These are phyloP conservation scores for Thamnaconus septentrionalis DNA, from an alignment of 2,113 vertebrate species.

Conservation along the genomic window DNA sequence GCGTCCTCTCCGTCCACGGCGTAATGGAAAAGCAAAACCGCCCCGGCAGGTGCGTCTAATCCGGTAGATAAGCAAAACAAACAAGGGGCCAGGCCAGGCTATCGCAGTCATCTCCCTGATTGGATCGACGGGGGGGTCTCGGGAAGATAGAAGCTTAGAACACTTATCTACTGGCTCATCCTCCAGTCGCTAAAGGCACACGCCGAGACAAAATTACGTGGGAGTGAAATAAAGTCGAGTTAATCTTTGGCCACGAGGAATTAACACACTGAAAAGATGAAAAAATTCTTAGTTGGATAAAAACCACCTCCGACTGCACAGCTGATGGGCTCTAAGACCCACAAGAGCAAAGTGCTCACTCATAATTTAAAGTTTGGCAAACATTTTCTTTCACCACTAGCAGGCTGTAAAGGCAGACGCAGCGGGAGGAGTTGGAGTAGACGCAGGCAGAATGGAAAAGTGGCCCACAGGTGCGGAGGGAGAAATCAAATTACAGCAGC, in stretches of 20 bases:
- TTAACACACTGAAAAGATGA: conserved; percentile 1
- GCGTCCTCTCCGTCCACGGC: neutral
- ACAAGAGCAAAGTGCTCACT: no score
- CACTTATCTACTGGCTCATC: conserved; percentile 24
- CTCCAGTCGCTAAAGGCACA: conserved; percentile 17
- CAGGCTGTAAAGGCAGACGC: no score
- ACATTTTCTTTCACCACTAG: no score
- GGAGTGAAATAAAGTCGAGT: neutral
- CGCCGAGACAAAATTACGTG: conserved; percentile 3
- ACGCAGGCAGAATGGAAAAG: no score
- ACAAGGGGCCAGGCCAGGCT: conserved; percentile 24
- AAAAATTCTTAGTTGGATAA: no score
- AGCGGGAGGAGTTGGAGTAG: no score
- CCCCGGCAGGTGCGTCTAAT: conserved; percentile 49
- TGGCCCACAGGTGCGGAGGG: no score
- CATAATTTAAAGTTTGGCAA: no score
- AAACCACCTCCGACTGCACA: no score
- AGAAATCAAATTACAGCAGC: no score
- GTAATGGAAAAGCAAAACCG: conserved; percentile 28
- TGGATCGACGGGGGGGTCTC: conserved; percentile 26
- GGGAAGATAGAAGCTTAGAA: conserved; percentile 42
- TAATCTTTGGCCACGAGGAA: neutral
- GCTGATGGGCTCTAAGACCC: no score
- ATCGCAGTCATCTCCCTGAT: conserved; percentile 45
- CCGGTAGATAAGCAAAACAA: conserved; percentile 52